These are phyloP conservation scores for Sinocyclocheilus rhinocerous DNA, from an alignment of 2,113 vertebrate genomes.

Conservation along the genomic window DNA sequence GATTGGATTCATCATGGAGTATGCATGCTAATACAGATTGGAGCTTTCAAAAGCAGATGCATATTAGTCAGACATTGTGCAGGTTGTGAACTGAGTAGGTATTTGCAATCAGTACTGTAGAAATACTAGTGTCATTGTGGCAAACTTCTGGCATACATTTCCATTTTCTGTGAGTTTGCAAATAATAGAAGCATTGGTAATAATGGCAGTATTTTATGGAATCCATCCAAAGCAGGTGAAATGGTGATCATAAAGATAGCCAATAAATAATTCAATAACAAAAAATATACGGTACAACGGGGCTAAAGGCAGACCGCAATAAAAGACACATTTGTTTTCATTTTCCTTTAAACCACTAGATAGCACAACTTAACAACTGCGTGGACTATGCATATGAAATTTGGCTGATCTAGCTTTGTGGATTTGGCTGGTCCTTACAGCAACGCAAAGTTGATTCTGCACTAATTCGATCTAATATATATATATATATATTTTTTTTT, in stretches of 20 bases:
- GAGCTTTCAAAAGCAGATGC: background rate
- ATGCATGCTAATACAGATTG: background rate
- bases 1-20: background rate
- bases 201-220: background rate
- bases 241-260: background rate
- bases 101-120: background rate
- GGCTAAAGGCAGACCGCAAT: too few species aligned
- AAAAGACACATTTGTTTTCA: too few species aligned
- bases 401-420: too few species aligned
- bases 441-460: too few species aligned
- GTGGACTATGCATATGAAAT: too few species aligned
- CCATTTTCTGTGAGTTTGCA: background rate
- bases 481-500: too few species aligned
- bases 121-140: background rate
- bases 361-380: too few species aligned
- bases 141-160: background rate
- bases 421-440: too few species aligned
- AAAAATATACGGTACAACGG: background rate
- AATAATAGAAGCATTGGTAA: background rate
- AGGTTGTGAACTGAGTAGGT: background rate
- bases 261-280: background rate
- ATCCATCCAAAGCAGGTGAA: too few species aligned
- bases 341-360: too few species aligned
- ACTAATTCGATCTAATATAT: too few species aligned
- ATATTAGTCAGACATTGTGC: background rate